Base-by-base conservation (phyloP, 37 sponge, comb jelly and placozoan genomes). In the Geodia barretti region DNA sequence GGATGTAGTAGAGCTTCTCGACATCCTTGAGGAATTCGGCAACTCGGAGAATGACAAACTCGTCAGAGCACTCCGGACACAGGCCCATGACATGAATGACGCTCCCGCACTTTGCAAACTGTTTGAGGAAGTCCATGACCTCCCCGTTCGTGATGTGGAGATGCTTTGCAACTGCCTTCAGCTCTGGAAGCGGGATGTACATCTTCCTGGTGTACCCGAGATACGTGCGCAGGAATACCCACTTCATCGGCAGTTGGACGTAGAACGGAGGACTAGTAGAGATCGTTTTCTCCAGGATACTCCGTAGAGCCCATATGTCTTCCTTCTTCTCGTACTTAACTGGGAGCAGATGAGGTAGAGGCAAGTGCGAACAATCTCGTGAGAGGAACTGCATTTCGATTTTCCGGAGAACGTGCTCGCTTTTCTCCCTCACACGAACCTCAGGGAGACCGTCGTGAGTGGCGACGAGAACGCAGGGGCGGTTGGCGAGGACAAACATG, bases 1-100 rank as follows among this genome's bases (percentile, higher is more conserved):
- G 7, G 23, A 81, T 81, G 64, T 36, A 37, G 60, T 81, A 72
- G 20, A 81, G 82, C 62, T 0, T 59, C 24, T 71, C 31, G 5
- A 81, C 3, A 2, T 31, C 73, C 2, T 39, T 29, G 3, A 81
- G 8, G 26, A 72, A 81, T 20, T 60, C 82, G 23, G 19, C 30
- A 23, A 73, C 73, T 20, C 20, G 3, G 0, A 81, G 71, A 21
- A 81, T 62, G 23, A 72, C 34, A 39, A 62, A 37, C 5, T 80
- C 61, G 14, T 47, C 54, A 47, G 54, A 7, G 14, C 54, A 47
- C 54, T 47, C 54, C 14, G 54, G 54, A 47, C 54, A 47, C 54
- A 47, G 54, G 54, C 54, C 14, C 54, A 17, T 47, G 54, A 47
- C 14, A 14, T 47, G 54, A 47, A 47, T 47, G 54, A 47, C 14